These are phyloP conservation scores for Bombus fervidus DNA, from an alignment of 1,140 invertebrate species.

Conservation along the genomic window DNA sequence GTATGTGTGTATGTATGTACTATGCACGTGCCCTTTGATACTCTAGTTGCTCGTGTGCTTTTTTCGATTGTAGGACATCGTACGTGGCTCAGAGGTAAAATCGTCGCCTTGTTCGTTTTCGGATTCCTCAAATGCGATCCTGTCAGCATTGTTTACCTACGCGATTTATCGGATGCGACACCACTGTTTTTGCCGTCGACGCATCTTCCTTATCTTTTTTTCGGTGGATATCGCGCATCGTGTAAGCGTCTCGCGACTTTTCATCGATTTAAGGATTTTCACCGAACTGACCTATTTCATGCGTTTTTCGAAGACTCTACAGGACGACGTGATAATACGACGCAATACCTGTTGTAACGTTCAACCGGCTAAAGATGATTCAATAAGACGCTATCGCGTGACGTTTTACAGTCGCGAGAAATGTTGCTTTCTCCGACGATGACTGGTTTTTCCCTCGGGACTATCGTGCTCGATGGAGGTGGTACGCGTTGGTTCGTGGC, in stretches of 20 bases:
- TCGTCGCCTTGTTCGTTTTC: too few species aligned
- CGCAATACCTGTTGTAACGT: neutral
- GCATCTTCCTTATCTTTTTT: too few species aligned
- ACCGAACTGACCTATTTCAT: neutral
- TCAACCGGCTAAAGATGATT: neutral
- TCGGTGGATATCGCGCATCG: too few species aligned
- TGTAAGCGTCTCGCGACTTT: neutral
- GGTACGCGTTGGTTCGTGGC: neutral
- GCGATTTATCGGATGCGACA: too few species aligned
- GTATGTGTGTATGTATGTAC: neutral
- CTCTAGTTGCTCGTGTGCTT: too few species aligned
- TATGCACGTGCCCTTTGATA: too few species aligned
- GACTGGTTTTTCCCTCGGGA: conserved; percentile 26
- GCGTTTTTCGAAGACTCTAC: neutral
- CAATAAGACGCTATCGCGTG: neutral
- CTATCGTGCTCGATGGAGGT: neutral
- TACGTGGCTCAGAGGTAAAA: too few species aligned
- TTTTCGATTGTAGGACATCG: too few species aligned
- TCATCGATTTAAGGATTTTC: conserved; percentile 23
- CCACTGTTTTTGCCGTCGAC: too few species aligned
- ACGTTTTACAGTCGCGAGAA: conserved; percentile 19
- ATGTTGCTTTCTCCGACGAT: conserved; percentile 30
- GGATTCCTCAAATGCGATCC: too few species aligned
- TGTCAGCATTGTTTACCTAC: too few species aligned
- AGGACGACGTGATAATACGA: neutral